Conservation (phyloP, 2,888 invertebrate species). For the Belgica antarctica region DNA sequence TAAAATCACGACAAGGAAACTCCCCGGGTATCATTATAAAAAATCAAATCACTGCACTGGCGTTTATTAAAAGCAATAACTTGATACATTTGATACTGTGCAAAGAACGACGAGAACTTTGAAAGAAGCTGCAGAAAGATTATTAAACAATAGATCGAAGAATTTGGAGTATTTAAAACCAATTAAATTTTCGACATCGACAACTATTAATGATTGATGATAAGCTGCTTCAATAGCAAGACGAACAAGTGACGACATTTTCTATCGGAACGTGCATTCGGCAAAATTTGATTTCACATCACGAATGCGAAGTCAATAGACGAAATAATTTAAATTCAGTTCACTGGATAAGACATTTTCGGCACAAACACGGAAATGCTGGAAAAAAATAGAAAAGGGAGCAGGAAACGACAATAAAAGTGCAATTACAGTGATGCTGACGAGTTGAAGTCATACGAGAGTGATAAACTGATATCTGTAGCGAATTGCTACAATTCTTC, state of each 20-base stretch:
- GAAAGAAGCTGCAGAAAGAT: neutral
- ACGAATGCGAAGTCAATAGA: conserved; percentile 23
- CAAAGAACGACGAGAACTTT: neutral
- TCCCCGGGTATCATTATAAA: conserved; percentile 29
- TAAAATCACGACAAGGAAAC: conserved; percentile 31
- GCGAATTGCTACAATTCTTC: too few relatives aligned
- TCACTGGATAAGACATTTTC: conserved; percentile 36
- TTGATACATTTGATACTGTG: conserved; percentile 32
- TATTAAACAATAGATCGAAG: conserved; percentile 10
- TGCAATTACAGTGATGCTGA: conserved; percentile 27
- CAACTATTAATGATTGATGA: conserved; percentile 40
- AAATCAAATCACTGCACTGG: conserved; percentile 21
- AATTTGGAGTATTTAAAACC: conserved; percentile 35
- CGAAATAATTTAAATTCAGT: conserved; percentile 39
- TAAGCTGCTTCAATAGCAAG: neutral
- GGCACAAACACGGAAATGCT: neutral
- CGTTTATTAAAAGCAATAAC: conserved; percentile 37
- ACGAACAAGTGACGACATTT: neutral
- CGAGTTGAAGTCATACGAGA: neutral
- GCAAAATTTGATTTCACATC: too few relatives aligned
- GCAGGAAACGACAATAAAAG: conserved; percentile 16
- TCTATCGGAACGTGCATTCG: too few relatives aligned
- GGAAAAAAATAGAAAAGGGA: neutral
- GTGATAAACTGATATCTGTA: conserved; percentile 12
- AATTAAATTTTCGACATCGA: conserved; percentile 32